Base-by-base conservation (phyloP, 2,888 invertebrate genomes). In the Tachina grossa region DNA sequence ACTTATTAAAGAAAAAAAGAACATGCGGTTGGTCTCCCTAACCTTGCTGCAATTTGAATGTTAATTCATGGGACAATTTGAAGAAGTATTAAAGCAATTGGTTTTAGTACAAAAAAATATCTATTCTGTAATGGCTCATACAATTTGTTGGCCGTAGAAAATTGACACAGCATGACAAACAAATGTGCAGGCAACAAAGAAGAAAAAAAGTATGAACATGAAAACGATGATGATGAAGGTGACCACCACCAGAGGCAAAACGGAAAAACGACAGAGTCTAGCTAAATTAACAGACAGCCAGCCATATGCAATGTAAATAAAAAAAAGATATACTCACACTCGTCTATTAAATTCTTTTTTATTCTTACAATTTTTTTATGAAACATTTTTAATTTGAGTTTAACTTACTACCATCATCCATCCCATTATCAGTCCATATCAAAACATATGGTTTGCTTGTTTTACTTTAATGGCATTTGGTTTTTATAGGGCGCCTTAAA, bases 141-240 rank as follows among this genome's bases (percentile, higher is more conserved):
- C 63, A 55, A 68, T 79, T 75, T 85, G 78, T 82, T 85, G 85
- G 76, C 83, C 79, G 83, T 79, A 85, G 76, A 76, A 66, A 85
- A 85, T 85, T 83, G 85, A 76, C 65, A 79, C 85, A 83, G 85
- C 85, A 66, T 85, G 79, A 79, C 85, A 79, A 79, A 79, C 79
- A 69, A 81, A 84, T 77, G 51, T 61, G 41, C 55, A 47, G 39
- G 61, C 51, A 51, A 39, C 11, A 14, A 45, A 14, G 43, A 47
- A 57, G 57, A 47, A 49, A 49, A 53, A 11, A 19, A 9, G 51
- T 53, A 72, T 80, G 47, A 63, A 76, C 47, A 82, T 72, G 76
- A 71, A 78, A 65, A 63, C 57, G 65, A 71, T 61, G 75, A 72
- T 63, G 55, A 65, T 51, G 63, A 53, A 74, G 69, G 75, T 75